A percentile compares a stretch with the other conserved stretches of the same genome.
Conservation (phyloP, 2,113 vertebrate genomes). For the Nymphicus hollandicus region DNA sequence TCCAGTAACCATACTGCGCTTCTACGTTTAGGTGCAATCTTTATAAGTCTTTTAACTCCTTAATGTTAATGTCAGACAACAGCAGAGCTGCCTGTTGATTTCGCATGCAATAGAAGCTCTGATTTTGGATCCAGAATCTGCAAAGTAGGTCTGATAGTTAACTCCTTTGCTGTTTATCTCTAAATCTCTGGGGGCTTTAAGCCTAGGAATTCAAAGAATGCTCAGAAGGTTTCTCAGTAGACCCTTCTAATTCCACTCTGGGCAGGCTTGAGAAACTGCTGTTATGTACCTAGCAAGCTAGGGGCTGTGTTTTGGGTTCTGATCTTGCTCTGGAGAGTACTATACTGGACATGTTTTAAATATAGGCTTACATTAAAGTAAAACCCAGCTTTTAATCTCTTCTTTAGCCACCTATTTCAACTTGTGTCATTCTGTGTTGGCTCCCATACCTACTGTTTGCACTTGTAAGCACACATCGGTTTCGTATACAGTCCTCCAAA, state of each 20-base stretch:
- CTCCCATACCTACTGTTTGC: background rate
- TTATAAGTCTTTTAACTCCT: slow-evolving; percentile 40
- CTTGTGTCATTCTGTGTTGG: background rate
- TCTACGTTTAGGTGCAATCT: background rate
- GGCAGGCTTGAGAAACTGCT: background rate
- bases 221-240: background rate
- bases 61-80: slow-evolving; percentile 80
- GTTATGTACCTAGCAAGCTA: background rate
- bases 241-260: background rate
- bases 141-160: slow-evolving; percentile 78
- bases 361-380: background rate
- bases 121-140: slow-evolving; percentile 92
- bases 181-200: background rate
- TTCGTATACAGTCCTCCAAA: background rate
- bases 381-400: background rate
- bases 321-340: background rate
- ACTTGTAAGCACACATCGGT: background rate
- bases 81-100: slow-evolving; percentile 94
- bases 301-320: background rate
- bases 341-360: background rate
- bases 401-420: background rate
- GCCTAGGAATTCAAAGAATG: background rate
- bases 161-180: background rate
- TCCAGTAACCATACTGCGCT: background rate
- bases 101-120: slow-evolving; percentile 93